A percentile compares a stretch with the other conserved stretches of the same genome.
Conservation (phyloP, 2,888 invertebrate species). For the Drosophila mulleri region DNA sequence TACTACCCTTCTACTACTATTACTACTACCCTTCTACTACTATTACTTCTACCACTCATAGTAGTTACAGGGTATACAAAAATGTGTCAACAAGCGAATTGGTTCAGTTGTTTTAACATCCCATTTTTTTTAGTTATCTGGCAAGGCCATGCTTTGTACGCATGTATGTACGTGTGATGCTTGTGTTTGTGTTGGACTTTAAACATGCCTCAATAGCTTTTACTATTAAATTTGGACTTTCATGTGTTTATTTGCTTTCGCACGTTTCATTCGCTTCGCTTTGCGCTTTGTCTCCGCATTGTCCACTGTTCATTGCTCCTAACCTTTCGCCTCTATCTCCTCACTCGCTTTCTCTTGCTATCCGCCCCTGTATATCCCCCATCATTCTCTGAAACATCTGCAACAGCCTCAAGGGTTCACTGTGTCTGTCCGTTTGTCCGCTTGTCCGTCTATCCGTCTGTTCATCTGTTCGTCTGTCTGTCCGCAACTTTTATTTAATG, state of each 20-base stretch:
- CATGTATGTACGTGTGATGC: slow-evolving; percentile 10
- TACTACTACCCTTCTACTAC: no score
- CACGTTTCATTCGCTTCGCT: slow-evolving; percentile 64
- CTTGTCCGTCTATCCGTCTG: slow-evolving; percentile 1
- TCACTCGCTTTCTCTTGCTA: neutral
- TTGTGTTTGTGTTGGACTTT: slow-evolving; percentile 39
- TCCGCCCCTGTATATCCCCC: no score
- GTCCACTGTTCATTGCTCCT: slow-evolving; percentile 27
- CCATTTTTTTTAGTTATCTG: slow-evolving; percentile 14
- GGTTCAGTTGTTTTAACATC: slow-evolving; percentile 15
- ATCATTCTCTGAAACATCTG: neutral
- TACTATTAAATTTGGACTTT: slow-evolving; percentile 77
- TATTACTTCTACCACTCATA: neutral
- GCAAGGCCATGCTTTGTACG: slow-evolving; percentile 11
- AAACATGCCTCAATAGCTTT: slow-evolving; percentile 73
- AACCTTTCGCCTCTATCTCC: slow-evolving; percentile 1
- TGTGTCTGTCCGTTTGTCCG: slow-evolving; percentile 1
- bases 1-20: no score
- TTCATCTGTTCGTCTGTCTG: slow-evolving; percentile 1
- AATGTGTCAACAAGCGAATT: slow-evolving; percentile 53
- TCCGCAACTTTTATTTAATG: slow-evolving; percentile 72
- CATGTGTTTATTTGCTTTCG: slow-evolving; percentile 78
- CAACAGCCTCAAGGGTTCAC: slow-evolving; percentile 13
- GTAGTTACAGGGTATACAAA: slow-evolving; percentile 5
- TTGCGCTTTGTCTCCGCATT: slow-evolving; percentile 55